Evolutionary conservation across 1,140 invertebrate genomes (phyloP), one percentile per base, ranked within the genome.

Genomic region (Trichonephila inaurata): DNA sequence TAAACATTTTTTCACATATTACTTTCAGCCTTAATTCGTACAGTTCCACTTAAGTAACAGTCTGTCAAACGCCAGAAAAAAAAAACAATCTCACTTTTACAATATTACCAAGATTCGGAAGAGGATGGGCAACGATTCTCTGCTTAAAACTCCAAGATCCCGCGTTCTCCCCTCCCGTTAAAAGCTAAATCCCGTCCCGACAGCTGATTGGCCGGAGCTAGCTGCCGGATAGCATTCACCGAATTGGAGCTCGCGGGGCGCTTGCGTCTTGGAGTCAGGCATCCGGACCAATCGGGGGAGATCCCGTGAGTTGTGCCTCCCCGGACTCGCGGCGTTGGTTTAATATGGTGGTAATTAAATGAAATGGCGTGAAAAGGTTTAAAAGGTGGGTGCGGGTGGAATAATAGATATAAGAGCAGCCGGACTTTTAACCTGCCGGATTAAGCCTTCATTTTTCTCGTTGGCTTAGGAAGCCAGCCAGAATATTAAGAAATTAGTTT

Each of bases 131-230:
- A 51, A 51, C 10, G n/a, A 28, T 69, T 66, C 64, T 24, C 64
- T 66, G 64, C 64, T 66, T 66, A 28, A 16, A 72, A 77, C 72
- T 77, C 81, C 81, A 85, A 91, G 77, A 91, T 85, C 90, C 90
- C 91, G 83, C 91, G 81, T 86, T 44, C 33, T 18, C 33, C n/a
- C 1, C 33, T 58, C 62, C 24, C 24, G 82, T n/a, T 85, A 21
- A 28, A 33, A 69, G 77, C 82, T 72, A 72, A 69, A 8, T 60
- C 19, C 19, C n/a, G 19, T 72, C 10, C 62, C 12, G 44, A 21
- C 21, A 44, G 83, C 82, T 72, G 82, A 92, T 92, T 92, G 91
- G 91, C 82, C 91, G 87, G 64, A 66, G 64, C 51, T 14, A 24
- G 14, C 64, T 7, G 18, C 61, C 87, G 40, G 87, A 61, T 62